Conservation (phyloP, 2,888 invertebrate genomes). For the Branchellion lobata region DNA sequence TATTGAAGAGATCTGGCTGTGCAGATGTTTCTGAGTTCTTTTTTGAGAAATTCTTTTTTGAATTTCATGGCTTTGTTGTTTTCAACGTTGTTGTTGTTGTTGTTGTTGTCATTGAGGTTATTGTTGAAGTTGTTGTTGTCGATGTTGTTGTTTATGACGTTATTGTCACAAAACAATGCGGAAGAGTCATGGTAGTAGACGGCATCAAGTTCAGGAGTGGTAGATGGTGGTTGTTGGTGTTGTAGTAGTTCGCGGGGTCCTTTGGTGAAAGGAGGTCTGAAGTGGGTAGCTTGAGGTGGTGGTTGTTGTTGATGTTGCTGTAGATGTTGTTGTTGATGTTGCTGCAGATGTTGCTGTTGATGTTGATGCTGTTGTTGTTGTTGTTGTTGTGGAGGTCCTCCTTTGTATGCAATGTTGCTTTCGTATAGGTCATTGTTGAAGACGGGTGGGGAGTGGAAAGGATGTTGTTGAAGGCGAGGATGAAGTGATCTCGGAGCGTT, state of each 20-base stretch:
- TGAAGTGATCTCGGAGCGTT: too few relatives aligned
- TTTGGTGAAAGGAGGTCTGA: not conserved
- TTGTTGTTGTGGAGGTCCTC: not conserved
- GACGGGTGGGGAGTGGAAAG: too few relatives aligned
- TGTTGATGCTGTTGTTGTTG: not conserved
- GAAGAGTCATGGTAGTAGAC: not conserved
- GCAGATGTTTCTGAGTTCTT: constrained; percentile 43
- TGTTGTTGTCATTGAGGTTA: not conserved
- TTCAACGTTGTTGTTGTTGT: not conserved
- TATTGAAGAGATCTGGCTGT: constrained; percentile 31
- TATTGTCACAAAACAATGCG: not conserved
- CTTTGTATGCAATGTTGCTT: not conserved
- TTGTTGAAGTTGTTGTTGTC: not conserved
- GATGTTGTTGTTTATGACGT: not conserved
- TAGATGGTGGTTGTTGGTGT: not conserved
- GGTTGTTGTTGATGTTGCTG: not conserved
- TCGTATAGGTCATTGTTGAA: not conserved
- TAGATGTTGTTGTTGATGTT: not conserved
- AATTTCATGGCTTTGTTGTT: not conserved
- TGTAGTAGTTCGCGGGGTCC: not conserved
- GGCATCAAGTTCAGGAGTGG: not conserved
- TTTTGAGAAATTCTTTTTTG: constrained; percentile 33
- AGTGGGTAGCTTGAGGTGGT: not conserved
- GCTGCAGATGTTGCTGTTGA: not conserved
- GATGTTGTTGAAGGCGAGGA: not conserved